Conservation (phyloP, 2,888 invertebrate species). For the Troglohyphantes excavatus region DNA sequence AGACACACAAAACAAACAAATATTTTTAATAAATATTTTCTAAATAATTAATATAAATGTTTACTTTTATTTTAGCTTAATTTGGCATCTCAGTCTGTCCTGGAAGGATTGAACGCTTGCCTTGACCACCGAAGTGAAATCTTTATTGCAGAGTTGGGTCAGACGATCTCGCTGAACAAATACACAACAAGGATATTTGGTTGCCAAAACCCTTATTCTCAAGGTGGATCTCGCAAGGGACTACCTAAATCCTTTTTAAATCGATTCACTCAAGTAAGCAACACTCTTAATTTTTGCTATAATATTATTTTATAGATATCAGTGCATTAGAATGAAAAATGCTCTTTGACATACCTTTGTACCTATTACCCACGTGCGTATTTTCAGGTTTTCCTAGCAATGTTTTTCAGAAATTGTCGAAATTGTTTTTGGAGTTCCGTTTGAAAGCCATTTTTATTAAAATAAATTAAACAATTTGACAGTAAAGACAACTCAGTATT, state of each 20-base stretch:
- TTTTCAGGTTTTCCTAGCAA: too few species aligned
- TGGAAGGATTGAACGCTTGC: conserved; percentile 99
- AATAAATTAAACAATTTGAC: too few species aligned
- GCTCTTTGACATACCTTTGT: too few species aligned
- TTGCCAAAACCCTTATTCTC: conserved; percentile 97
- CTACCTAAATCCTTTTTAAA: conserved; percentile 98
- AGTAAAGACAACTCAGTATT: too few species aligned
- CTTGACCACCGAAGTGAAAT: conserved; percentile 98
- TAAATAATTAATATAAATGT: too few species aligned
- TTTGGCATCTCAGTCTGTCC: conserved; percentile 97
- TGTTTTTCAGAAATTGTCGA: too few species aligned
- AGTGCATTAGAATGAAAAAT: too few species aligned
- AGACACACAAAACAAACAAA: too few species aligned
- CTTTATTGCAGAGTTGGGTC: conserved; percentile 96
- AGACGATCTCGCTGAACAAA: conserved; percentile 88
- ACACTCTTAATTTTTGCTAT: not conserved
- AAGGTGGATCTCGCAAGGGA: conserved; percentile 97
- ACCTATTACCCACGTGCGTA: too few species aligned
- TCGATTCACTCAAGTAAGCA: conserved; percentile 94
- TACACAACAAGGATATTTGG: conserved; percentile 93
- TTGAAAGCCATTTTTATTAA: too few species aligned
- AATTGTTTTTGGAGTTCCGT: too few species aligned
- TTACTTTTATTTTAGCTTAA: conserved; percentile 90
- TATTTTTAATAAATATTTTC: too few species aligned
- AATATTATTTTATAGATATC: not conserved